These are phyloP conservation scores for Lasius platythorax DNA, from an alignment of 2,888 invertebrate genomes.

Conservation along the genomic window DNA sequence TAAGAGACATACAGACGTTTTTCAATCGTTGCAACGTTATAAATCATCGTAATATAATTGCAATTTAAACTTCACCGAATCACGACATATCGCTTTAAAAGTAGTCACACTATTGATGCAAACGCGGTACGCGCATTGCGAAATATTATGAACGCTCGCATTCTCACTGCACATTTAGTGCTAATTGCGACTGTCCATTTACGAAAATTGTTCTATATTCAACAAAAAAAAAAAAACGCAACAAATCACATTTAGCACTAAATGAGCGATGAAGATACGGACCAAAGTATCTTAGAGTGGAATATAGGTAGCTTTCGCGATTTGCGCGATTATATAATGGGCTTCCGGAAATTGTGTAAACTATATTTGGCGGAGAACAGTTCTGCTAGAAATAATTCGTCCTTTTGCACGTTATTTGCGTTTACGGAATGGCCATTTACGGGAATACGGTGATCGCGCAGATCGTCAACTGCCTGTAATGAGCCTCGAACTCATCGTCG, in stretches of 20 bases:
- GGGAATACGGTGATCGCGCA: conserved; percentile 30
- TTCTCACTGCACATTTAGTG: conserved; percentile 43
- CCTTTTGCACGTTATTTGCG: neutral
- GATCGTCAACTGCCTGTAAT: conserved; percentile 47
- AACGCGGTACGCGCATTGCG: conserved; percentile 37
- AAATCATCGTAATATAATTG: neutral
- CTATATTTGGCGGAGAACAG: neutral
- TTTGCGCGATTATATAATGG: conserved; percentile 45
- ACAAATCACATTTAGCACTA: conserved; percentile 28
- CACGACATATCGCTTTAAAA: conserved; percentile 58
- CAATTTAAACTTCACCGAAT: conserved; percentile 7
- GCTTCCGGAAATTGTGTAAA: conserved; percentile 15
- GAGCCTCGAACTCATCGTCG: conserved; percentile 25
- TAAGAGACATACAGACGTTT: conserved; percentile 5
- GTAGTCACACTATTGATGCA: conserved; percentile 39
- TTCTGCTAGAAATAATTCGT: neutral
- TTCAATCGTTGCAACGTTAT: conserved; percentile 18
- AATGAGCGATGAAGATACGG: conserved; percentile 48
- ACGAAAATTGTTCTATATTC: neutral
- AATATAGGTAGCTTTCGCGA: conserved; percentile 35
- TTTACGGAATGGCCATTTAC: neutral
- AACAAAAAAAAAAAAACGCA: neutral
- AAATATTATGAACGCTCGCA: conserved; percentile 33
- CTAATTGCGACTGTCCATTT: conserved; percentile 21
- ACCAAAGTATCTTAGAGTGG: conserved; percentile 42